Evolutionary conservation across 2,888 invertebrate genomes (phyloP).

Genomic region (Himalopsyche anomala): DNA sequence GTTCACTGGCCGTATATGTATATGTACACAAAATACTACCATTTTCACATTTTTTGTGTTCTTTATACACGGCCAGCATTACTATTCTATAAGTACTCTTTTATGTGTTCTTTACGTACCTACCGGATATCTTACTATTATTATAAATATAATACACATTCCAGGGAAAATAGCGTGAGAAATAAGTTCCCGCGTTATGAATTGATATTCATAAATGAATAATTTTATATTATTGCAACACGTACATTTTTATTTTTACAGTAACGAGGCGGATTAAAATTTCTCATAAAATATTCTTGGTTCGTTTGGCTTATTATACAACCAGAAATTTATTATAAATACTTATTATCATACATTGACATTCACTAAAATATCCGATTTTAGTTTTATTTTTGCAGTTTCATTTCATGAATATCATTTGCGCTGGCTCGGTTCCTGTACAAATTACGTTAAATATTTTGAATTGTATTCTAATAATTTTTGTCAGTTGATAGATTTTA

Average conservation of each 20-base stretch:
- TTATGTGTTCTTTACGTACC: neutral
- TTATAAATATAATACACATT: neutral
- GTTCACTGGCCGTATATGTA: too few species aligned
- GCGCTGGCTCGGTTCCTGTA: too few species aligned
- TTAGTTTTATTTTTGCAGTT: neutral
- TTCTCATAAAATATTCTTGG: neutral
- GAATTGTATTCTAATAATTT: too few species aligned
- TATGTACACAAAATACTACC: too few species aligned
- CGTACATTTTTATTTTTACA: neutral
- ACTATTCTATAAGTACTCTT: too few species aligned
- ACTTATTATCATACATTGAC: neutral
- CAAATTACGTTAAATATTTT: too few species aligned
- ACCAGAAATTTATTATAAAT: neutral
- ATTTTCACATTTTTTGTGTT: too few species aligned
- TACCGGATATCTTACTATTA: neutral
- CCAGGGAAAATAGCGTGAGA: constrained; percentile 13
- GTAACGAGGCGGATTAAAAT: neutral
- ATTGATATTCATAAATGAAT: neutral
- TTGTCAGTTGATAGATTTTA: too few species aligned
- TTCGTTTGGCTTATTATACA: neutral
- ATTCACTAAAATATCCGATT: neutral
- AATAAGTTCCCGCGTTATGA: neutral
- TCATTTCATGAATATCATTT: too few species aligned
- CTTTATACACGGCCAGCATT: too few species aligned
- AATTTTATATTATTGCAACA: neutral